Percentiles rank a stretch among this genome's conserved stretches.
These are phyloP conservation scores for Trachymyrmex septentrionalis DNA, from an alignment of 1,140 invertebrate genomes.

Conservation along the genomic window DNA sequence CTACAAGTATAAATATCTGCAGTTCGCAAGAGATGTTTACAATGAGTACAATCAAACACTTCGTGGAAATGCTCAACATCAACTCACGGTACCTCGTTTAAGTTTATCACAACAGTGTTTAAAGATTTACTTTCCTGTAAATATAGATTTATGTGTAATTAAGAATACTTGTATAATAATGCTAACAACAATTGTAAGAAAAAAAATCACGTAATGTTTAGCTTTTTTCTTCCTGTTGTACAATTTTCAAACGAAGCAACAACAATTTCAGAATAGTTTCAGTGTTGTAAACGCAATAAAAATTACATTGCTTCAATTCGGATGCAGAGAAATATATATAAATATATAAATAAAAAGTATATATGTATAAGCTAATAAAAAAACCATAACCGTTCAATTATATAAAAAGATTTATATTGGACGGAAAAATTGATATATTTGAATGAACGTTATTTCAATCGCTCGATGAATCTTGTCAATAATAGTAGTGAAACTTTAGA, in stretches of 20 bases:
- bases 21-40: conserved; percentile 10
- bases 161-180: not conserved
- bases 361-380: conserved; percentile 34
- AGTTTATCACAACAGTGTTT: not conserved
- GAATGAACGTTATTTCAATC: conserved; percentile 24
- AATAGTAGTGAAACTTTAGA: conserved; percentile 11
- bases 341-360: conserved; percentile 15
- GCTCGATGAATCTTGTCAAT: conserved; percentile 22
- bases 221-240: not conserved
- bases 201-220: not conserved
- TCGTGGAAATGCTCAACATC: not conserved
- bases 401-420: conserved; percentile 36
- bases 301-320: conserved; percentile 24
- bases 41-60: conserved; percentile 18
- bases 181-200: not conserved
- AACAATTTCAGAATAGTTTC: not conserved
- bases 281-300: conserved; percentile 12
- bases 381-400: conserved; percentile 32
- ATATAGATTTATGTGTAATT: not conserved
- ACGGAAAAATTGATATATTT: conserved; percentile 23
- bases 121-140: not conserved
- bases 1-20: conserved; percentile 10
- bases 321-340: not conserved
- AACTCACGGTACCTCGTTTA: not conserved
- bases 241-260: not conserved